Conservation (phyloP, 2,113 vertebrate genomes). For the Lepus americanus region DNA sequence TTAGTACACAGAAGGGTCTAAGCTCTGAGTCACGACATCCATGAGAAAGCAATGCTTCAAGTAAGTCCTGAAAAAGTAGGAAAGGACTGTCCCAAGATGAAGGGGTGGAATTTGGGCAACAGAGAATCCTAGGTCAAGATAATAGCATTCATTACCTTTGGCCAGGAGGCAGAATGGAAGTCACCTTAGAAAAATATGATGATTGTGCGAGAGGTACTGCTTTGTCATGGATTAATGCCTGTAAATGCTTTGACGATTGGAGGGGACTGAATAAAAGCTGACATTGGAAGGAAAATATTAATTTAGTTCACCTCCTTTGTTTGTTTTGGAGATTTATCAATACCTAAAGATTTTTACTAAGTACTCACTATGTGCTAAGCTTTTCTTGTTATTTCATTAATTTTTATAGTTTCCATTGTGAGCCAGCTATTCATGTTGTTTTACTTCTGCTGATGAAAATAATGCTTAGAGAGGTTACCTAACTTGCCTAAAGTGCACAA, state of each 20-base stretch:
- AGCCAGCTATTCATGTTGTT: background rate
- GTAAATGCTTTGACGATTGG: conserved; percentile 91
- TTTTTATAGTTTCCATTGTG: background rate
- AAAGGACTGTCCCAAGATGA: background rate
- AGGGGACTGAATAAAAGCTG: conserved; percentile 84
- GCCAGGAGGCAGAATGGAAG: background rate
- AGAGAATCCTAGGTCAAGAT: background rate
- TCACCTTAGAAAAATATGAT: background rate
- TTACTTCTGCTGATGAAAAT: background rate
- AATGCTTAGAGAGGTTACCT: background rate
- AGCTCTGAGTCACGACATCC: background rate
- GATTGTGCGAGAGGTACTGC: conserved; percentile 88
- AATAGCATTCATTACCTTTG: background rate
- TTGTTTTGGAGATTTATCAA: background rate
- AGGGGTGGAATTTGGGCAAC: background rate
- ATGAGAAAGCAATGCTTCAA: background rate
- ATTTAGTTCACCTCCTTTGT: background rate
- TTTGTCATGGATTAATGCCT: conserved; percentile 94
- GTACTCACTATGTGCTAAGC: background rate
- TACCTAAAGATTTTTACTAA: background rate
- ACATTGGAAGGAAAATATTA: conserved; percentile 86
- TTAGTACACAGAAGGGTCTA: background rate
- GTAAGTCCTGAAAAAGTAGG: background rate
- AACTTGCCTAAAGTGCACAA: background rate
- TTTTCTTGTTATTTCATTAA: background rate